Base-by-base conservation (phyloP, 2,888 invertebrate species). In the Dendrolimus pini region DNA sequence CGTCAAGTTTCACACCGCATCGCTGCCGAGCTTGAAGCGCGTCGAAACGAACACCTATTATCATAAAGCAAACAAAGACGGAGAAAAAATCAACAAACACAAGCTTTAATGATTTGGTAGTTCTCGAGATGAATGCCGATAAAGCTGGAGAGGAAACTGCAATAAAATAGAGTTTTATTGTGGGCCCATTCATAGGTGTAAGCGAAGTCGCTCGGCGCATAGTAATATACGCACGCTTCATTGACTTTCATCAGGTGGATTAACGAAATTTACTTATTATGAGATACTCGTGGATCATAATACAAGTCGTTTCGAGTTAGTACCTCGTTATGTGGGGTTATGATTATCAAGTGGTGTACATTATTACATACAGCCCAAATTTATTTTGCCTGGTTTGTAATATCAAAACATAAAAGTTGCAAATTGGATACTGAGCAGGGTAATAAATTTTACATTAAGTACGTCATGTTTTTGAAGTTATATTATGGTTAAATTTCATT, bases 1-100 rank as follows among this genome's bases (percentile, higher is more conserved):
- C 86, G 90, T 89, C 77, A 89, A 83, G 83, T 90, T 89, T 89
- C 89, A 90, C 89, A 88, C 89, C 80, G 70, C 75, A 78, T 82
- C 82, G 80, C 83, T 82, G 80, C 83, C 76, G 86, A 74, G 71
- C 68, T 75, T 74, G 63, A 70, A 70, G 72, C 76, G 77, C 79
- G 77, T 77, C 80, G 81, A 86, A 84, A 83, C 85, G 79, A 85
- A 89, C 85, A 83, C 88, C 86, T 84, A 88, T 89, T 89, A 89
- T 89, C 90, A 89, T 88, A 90, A 87, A 86, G 79, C 85, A 88
- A 89, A 89, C 87, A 89, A 86, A 82, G 80, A 82, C 66, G 74
- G 75, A 75, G 77, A 84, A 85, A 87, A 86, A 87, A 83, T 79
- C 82, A 85, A 88, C 87, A 87, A 87, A 87, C 81, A 84, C 78